These are phyloP conservation scores for Drosophila robusta DNA, from an alignment of 2,888 invertebrate species.

Conservation along the genomic window DNA sequence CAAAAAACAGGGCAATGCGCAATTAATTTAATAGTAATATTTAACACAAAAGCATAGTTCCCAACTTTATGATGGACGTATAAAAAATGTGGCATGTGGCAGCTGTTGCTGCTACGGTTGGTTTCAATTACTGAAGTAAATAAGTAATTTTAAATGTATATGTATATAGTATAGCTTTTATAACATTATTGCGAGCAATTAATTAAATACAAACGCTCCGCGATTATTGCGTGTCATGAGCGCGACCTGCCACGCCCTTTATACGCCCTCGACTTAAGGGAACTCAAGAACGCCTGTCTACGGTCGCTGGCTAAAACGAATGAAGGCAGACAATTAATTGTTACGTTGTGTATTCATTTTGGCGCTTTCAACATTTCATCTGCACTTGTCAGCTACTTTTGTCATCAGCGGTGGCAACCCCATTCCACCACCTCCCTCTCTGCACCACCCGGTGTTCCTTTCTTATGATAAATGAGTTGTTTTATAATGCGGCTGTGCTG, in stretches of 20 bases:
- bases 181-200: constrained; percentile 71
- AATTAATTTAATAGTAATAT: constrained; percentile 60
- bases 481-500: constrained; percentile 67
- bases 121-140: constrained; percentile 73
- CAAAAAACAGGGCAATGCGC: constrained; percentile 27
- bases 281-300: constrained; percentile 28
- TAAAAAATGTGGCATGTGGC: constrained; percentile 42
- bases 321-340: constrained; percentile 75
- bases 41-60: constrained; percentile 42
- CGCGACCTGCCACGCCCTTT: constrained; percentile 56
- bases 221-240: constrained; percentile 78
- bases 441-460: constrained; percentile 12
- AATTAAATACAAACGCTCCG: constrained; percentile 72
- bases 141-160: constrained; percentile 60
- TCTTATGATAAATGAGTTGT: constrained; percentile 78
- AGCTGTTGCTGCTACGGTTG: constrained; percentile 38
- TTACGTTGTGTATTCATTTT: constrained; percentile 77
- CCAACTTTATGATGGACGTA: constrained; percentile 55
- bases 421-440: not conserved
- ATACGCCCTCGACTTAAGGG: constrained; percentile 25
- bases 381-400: constrained; percentile 78
- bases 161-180: constrained; percentile 46
- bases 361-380: constrained; percentile 81
- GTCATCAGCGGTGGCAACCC: constrained; percentile 26
- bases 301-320: constrained; percentile 14